Percentiles rank a stretch among this genome's conserved stretches.
Conservation (phyloP, 1,140 invertebrate genomes). For the Nixonia krombeini region DNA sequence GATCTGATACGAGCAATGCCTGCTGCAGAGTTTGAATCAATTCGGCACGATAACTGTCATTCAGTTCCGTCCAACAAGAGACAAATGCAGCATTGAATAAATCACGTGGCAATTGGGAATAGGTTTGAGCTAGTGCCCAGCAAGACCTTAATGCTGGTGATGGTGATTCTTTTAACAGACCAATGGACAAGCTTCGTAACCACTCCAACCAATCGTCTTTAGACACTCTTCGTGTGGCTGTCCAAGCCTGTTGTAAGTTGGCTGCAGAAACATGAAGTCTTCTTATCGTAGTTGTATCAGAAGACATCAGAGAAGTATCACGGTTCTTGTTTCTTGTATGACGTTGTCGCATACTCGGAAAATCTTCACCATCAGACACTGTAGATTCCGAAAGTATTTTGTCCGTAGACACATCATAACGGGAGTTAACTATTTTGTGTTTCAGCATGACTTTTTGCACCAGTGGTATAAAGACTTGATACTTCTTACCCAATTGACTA, state of each 20-base stretch:
- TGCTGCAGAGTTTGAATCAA: slow-evolving; percentile 90
- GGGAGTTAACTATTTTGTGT: slow-evolving; percentile 85
- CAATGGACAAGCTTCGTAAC: slow-evolving; percentile 91
- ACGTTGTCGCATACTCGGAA: slow-evolving; percentile 72
- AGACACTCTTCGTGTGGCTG: slow-evolving; percentile 89
- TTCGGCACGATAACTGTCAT: slow-evolving; percentile 85
- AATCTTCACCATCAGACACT: slow-evolving; percentile 78
- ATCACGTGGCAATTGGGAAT: slow-evolving; percentile 93
- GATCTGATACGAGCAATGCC: slow-evolving; percentile 91
- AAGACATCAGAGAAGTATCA: slow-evolving; percentile 74
- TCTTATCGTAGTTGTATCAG: slow-evolving; percentile 81
- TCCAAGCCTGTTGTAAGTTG: slow-evolving; percentile 91
- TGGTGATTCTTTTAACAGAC: slow-evolving; percentile 95
- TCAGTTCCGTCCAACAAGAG: slow-evolving; percentile 97
- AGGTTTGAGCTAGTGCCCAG: slow-evolving; percentile 92
- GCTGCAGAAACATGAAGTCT: slow-evolving; percentile 86
- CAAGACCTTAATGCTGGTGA: slow-evolving; percentile 94
- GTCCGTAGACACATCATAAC: slow-evolving; percentile 83
- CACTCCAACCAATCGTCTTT: slow-evolving; percentile 99
- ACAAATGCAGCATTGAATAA: slow-evolving; percentile 99
- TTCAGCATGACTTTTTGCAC: slow-evolving; percentile 87
- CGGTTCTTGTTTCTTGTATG: slow-evolving; percentile 74
- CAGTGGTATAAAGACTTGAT: slow-evolving; percentile 92
- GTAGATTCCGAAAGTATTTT: slow-evolving; percentile 81
- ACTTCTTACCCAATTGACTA: slow-evolving; percentile 90